Conservation (phyloP, 1,140 invertebrate species). For the Eupristina koningsbergeri region DNA sequence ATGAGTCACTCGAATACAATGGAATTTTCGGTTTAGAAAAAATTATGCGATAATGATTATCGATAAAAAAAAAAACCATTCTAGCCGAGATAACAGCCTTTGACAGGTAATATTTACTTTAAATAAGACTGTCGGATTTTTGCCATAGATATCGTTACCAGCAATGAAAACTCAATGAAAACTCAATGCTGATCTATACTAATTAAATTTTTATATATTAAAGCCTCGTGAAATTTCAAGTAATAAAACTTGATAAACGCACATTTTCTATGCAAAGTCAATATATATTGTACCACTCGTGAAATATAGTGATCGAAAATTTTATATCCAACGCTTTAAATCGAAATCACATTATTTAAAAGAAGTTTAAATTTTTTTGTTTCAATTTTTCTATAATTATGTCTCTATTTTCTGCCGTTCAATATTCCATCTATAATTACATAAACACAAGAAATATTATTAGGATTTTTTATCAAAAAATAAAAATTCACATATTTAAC, state of each 20-base stretch:
- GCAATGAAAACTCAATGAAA: conserved; percentile 29
- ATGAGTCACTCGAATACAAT: conserved; percentile 33
- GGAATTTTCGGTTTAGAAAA: conserved; percentile 35
- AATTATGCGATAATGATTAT: conserved; percentile 43
- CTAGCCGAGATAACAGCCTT: conserved; percentile 24
- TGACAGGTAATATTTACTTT: conserved; percentile 42
- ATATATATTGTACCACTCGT: background rate
- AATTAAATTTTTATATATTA: conserved; percentile 16
- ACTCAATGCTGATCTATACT: background rate
- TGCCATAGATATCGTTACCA: background rate
- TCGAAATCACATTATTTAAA: background rate
- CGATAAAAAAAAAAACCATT: conserved; percentile 23
- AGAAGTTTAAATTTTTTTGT: background rate
- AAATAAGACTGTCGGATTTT: conserved; percentile 18
- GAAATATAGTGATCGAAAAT: too few relatives aligned
- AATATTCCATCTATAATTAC: background rate
- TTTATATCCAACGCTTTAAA: background rate
- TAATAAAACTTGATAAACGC: background rate
- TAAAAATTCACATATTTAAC: too few relatives aligned
- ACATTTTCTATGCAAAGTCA: background rate
- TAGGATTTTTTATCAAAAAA: too few relatives aligned
- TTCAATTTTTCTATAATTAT: too few relatives aligned
- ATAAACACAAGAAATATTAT: too few relatives aligned
- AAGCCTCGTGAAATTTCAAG: background rate
- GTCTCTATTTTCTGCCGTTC: too few relatives aligned